Base-by-base conservation (phyloP, 2,888 invertebrate species). In the Aelia acuminata region DNA sequence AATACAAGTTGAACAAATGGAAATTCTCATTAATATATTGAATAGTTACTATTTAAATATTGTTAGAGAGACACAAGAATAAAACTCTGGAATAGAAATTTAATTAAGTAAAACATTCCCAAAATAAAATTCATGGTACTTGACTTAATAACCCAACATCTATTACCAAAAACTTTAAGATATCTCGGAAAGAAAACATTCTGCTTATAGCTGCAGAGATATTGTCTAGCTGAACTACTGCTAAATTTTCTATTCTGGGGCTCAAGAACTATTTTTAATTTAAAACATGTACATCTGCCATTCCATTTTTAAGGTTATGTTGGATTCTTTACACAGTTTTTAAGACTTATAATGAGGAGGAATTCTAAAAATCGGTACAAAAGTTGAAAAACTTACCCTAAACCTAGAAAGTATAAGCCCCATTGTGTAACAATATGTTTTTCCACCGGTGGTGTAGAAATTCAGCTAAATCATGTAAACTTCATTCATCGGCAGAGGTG, bases 221-320 rank as follows among this genome's bases (percentile, higher is more conserved):
- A 80, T 22, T 22, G n/a, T n/a, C 0, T 3, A 80, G 80, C 80
- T 43, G 15, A 47, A 80, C 48, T 50, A 48, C 85, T 85, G 85
- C 39, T 50, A 53, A 63, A n/a, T 70, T 87, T 39, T 87, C 87
- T 87, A 87, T 70, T 70, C 63, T 70, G 70, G 87, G 87, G 87
- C 87, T 87, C 87, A 87, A 63, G 3, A 47, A 43, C 84, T 87
- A 87, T 87, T 87, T 87, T 70, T 87, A 87, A 87, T 87, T 48
- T 31, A 87, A 47, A 39, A 87, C n/a, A 63, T 26, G 47, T 70
- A 70, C 26, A 31, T 31, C 47, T 47, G 53, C 50, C 48, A 87
- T 48, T n/a, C 15, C 47, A 87, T 47, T n/a, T 43, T 63, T 47
- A 26, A 57, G 43, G 48, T 50, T 53, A 49, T 39, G 35, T 57